Evolutionary conservation across 2,797 vertebrate species (phyloP), one percentile per base, ranked within the genome.

Genomic region (Acridotheres tristis): DNA sequence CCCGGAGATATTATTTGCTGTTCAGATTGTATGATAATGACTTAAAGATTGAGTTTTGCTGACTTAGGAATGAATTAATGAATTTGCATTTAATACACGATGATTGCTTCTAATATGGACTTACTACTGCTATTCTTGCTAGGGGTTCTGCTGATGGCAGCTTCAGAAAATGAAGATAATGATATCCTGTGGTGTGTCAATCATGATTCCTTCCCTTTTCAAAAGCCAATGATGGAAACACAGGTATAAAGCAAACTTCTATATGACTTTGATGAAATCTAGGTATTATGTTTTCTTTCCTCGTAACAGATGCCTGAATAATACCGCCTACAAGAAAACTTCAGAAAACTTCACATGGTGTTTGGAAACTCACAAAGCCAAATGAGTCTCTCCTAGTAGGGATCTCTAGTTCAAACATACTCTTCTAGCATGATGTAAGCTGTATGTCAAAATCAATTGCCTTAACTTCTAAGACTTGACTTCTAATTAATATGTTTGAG

Each of bases 181-280:
- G 99, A 99, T 92, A 98, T 99, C 66, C 96, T 99, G 73, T 99
- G 99, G 99, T 99, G 99, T 96, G 98, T 99, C 91, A 99, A 99
- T 96, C 99, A 99, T 10, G 99, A 99, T 96, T 99, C 99, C 17
- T 99, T 99, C 94, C 99, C 99, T 77, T 99, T 99, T 87, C 99
- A 99, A 96, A 99, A 99, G 68, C 99, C 99, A 23, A 98, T 99
- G 91, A 99, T 99, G 99, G 99, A 99, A 97, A 99, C 99, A 34
- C 99, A 99, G 98, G 99, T 99, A 92, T 55, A 63, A 85, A 54
- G 51, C 18, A 18, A 81, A 55, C 8, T 55, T 69, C 42, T 25
- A 3, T 10, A 29, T 29, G 38, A 18, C 53, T 91, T 86, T 80
- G 16, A 42, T 88, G 26, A 32, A 48, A 74, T 79, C 17, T 61